These are phyloP conservation scores for Lateolabrax maculatus DNA, from an alignment of 2,797 vertebrate species.

Conservation along the genomic window DNA sequence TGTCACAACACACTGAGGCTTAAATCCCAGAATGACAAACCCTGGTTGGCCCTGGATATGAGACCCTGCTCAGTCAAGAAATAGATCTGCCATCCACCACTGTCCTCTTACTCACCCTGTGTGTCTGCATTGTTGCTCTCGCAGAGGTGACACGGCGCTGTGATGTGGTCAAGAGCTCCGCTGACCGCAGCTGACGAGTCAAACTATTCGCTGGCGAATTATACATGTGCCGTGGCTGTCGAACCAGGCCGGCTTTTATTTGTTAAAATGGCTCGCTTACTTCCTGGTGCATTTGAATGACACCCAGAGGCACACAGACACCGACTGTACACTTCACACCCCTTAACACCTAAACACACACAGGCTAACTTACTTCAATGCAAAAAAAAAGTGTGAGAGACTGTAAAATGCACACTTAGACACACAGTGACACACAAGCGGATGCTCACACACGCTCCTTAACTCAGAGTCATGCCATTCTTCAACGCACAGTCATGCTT, in stretches of 20 bases:
- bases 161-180: slow-evolving; percentile 22
- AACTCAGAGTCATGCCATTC: slow-evolving; percentile 40
- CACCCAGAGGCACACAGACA: background rate
- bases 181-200: background rate
- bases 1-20: slow-evolving; percentile 68
- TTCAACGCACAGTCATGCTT: slow-evolving; percentile 65
- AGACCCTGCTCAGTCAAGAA: slow-evolving; percentile 61
- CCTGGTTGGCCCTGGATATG: slow-evolving; percentile 43
- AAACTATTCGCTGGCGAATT: slow-evolving; percentile 17
- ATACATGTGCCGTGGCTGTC: slow-evolving; percentile 22
- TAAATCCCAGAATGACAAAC: slow-evolving; percentile 71
- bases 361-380: background rate
- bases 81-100: slow-evolving; percentile 37
- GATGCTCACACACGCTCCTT: slow-evolving; percentile 1
- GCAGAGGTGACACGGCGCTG: slow-evolving; percentile 20
- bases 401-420: slow-evolving; percentile 10
- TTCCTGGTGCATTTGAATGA: slow-evolving; percentile 12
- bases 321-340: background rate
- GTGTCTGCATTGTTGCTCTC: slow-evolving; percentile 55
- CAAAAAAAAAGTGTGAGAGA: background rate
- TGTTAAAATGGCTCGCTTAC: background rate
- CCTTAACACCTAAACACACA: background rate
- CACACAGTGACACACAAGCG: background rate
- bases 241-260: slow-evolving; percentile 26
- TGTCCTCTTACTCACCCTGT: slow-evolving; percentile 70